Evolutionary conservation across 2,113 vertebrate species (phyloP).

Genomic region (Poeciliopsis retropinna): DNA sequence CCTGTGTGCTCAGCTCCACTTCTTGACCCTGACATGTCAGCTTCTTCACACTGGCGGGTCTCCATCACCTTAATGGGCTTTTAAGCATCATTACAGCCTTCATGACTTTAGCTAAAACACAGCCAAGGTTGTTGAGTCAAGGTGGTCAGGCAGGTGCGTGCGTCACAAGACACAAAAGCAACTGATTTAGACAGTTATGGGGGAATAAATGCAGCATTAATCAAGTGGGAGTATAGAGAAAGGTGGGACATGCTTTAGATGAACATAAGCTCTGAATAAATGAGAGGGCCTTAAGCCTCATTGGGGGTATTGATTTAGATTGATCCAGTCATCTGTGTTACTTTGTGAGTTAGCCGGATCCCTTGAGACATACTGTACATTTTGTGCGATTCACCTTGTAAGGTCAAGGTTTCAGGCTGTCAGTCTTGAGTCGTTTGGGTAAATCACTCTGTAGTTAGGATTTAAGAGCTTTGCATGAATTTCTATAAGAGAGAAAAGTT

Average conservation of each 20-base stretch:
- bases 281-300: constrained; percentile 31
- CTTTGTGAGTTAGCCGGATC: constrained; percentile 38
- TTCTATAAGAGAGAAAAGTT: constrained; percentile 1
- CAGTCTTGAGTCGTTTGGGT: constrained; percentile 1
- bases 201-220: constrained; percentile 19
- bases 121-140: constrained; percentile 62
- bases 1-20: constrained; percentile 15
- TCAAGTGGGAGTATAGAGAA: constrained; percentile 14
- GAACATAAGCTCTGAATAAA: constrained; percentile 23
- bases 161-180: constrained; percentile 36
- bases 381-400: constrained; percentile 45
- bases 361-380: constrained; percentile 29
- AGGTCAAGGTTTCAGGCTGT: constrained; percentile 26
- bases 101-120: constrained; percentile 59
- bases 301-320: constrained; percentile 64
- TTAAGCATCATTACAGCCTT: constrained; percentile 58
- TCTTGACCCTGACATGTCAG: constrained; percentile 37
- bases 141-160: constrained; percentile 7
- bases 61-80: constrained; percentile 68
- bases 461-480: constrained; percentile 1
- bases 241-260: constrained; percentile 12
- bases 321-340: constrained; percentile 48
- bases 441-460: constrained; percentile 29
- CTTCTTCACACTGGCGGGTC: constrained; percentile 27
- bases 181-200: constrained; percentile 25